Percentiles rank a stretch among this genome's conserved stretches.
Evolutionary conservation across 2,113 vertebrate species (phyloP).

Genomic region (Salvelinus sp.): DNA sequence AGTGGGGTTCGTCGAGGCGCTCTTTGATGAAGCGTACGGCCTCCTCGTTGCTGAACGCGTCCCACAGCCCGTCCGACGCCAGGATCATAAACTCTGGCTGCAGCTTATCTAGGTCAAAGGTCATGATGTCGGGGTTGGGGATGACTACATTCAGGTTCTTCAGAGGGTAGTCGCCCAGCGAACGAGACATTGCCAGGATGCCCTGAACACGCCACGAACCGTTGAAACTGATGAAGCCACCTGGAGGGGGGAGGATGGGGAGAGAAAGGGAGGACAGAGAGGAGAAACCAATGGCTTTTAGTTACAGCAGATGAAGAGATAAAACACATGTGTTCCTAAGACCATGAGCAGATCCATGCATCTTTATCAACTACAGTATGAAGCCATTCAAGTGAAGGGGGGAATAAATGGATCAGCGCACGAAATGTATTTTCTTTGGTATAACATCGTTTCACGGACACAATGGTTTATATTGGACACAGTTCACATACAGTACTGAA

Average conservation of each 20-base stretch:
- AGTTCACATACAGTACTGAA: neutral
- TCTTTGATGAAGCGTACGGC: conserved; percentile 95
- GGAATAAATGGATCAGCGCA: neutral
- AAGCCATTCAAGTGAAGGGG: conserved; percentile 1
- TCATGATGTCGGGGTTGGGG: conserved; percentile 91
- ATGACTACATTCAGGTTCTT: conserved; percentile 97
- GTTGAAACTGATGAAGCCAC: conserved; percentile 98
- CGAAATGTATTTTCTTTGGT: conserved; percentile 28
- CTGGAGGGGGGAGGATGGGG: conserved; percentile 59
- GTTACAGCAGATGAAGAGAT: neutral
- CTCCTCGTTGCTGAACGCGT: conserved; percentile 98
- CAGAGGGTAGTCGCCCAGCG: conserved; percentile 93
- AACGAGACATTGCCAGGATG: conserved; percentile 97
- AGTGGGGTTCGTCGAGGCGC: conserved; percentile 93
- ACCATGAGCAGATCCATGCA: neutral
- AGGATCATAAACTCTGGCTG: conserved; percentile 98
- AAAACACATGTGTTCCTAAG: conserved; percentile 5
- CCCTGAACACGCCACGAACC: conserved; percentile 98
- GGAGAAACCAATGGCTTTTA: conserved; percentile 19
- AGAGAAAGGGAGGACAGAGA: neutral
- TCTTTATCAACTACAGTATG: neutral
- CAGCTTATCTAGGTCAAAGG: conserved; percentile 95
- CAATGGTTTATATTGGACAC: conserved; percentile 1
- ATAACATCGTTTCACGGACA: conserved; percentile 11
- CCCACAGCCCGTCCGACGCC: conserved; percentile 96